Evolutionary conservation across 2,888 invertebrate species (phyloP).

Genomic region (Leptopterna dolabrata): DNA sequence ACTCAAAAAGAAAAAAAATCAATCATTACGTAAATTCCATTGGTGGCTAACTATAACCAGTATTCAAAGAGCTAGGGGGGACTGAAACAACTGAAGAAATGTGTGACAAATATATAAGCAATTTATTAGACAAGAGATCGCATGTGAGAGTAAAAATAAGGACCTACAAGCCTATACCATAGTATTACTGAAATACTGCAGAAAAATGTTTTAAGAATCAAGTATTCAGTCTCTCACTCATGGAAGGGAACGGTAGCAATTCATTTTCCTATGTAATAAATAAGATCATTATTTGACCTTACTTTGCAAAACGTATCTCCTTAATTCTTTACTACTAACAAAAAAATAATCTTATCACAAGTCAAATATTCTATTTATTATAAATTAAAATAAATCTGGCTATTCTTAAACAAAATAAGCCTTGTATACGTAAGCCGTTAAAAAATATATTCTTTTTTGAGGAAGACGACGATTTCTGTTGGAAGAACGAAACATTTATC

Average conservation of each 20-base stretch:
- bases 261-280: neutral
- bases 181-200: neutral
- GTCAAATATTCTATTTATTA: neutral
- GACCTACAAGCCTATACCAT: neutral
- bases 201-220: neutral
- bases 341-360: constrained; percentile 1
- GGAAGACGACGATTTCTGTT: neutral
- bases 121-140: constrained; percentile 3
- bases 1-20: too few species aligned
- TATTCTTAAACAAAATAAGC: neutral
- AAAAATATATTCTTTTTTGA: neutral
- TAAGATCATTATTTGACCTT: neutral
- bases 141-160: neutral
- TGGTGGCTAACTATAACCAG: too few species aligned
- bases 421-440: too few species aligned
- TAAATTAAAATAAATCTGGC: neutral
- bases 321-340: neutral
- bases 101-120: neutral
- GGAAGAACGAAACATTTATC: neutral
- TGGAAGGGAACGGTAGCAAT: neutral
- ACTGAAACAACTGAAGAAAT: neutral
- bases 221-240: neutral
- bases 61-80: neutral
- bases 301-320: neutral
- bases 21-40: too few species aligned